Evolutionary conservation across 2,113 vertebrate genomes (phyloP).

Genomic region (Sorex fumeus): DNA sequence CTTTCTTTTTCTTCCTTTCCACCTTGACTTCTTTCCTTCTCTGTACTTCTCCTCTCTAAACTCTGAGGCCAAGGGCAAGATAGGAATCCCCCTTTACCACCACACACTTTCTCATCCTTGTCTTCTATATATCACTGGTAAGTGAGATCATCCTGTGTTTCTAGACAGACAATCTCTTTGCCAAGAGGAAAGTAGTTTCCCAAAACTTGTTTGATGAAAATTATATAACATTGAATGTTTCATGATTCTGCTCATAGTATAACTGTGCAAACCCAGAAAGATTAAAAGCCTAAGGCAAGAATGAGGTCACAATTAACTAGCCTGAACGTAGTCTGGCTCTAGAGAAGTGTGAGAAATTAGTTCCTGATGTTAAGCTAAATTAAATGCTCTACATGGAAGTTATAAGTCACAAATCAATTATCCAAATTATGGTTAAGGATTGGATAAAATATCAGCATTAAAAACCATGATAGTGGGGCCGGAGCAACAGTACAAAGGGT

Average conservation of each 20-base stretch:
- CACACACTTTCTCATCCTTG: too few species aligned
- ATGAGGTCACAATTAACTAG: too few species aligned
- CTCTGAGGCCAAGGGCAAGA: too few species aligned
- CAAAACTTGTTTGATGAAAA: neutral
- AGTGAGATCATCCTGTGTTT: too few species aligned
- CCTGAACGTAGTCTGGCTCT: neutral
- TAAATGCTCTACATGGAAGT: neutral
- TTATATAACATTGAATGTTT: neutral
- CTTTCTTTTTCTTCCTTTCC: too few species aligned
- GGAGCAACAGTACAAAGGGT: too few species aligned
- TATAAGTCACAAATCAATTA: slow-evolving; percentile 12
- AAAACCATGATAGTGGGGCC: too few species aligned
- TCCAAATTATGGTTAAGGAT: neutral
- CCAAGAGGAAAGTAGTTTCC: neutral
- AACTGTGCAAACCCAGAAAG: neutral
- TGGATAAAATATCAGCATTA: neutral
- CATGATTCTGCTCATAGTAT: neutral
- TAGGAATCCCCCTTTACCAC: too few species aligned
- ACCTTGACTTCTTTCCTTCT: too few species aligned
- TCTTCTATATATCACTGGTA: too few species aligned
- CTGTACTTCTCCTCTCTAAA: too few species aligned
- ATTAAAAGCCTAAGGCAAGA: neutral
- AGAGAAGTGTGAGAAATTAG: neutral
- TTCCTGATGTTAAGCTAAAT: neutral
- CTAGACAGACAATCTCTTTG: neutral